Conservation (phyloP, 2,113 vertebrate species). For the Microcebus jonahi region DNA sequence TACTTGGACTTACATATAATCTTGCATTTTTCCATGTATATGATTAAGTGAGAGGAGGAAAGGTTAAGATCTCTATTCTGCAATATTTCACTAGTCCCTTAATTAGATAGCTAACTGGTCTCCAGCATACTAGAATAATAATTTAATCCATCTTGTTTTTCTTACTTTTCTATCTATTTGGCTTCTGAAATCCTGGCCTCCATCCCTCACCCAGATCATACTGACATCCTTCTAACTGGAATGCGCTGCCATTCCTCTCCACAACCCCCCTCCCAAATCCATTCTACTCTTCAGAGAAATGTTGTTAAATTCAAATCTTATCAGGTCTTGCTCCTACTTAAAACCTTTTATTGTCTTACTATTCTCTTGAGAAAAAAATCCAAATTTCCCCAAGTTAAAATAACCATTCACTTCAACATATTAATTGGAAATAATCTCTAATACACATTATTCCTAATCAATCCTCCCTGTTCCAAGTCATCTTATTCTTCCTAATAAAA, state of each 20-base stretch:
- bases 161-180: background rate
- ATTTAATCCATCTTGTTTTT: background rate
- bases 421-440: background rate
- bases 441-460: background rate
- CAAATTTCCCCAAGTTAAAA: background rate
- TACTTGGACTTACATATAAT: background rate
- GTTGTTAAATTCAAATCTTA: background rate
- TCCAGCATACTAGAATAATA: background rate
- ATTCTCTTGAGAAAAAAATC: background rate
- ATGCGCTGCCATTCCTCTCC: background rate
- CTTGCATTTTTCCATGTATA: background rate
- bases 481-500: background rate
- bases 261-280: background rate
- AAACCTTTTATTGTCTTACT: background rate
- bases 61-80: background rate
- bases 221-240: background rate
- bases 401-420: background rate
- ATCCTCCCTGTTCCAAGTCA: background rate
- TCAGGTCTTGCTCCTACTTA: background rate
- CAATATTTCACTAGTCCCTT: background rate
- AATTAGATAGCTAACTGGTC: background rate
- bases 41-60: background rate
- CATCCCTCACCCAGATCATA: background rate
- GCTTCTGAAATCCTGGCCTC: background rate
- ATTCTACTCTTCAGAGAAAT: background rate